Evolutionary conservation across 2,113 vertebrate species (phyloP).

Genomic region (Reinhardtius hippoglossoides): DNA sequence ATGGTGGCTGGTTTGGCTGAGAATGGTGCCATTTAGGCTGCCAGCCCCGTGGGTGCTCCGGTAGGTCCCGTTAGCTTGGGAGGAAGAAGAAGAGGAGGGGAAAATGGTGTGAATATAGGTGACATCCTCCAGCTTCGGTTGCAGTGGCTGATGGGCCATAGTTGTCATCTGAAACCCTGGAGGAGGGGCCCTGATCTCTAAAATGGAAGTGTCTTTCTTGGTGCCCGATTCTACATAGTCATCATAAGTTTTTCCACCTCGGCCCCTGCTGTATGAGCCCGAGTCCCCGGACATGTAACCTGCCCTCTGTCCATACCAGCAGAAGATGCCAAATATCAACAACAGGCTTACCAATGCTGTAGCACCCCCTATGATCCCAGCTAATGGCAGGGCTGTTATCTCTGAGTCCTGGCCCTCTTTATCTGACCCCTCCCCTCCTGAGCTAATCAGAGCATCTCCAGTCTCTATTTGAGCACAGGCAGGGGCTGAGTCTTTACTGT

Average conservation of each 20-base stretch:
- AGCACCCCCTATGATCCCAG: slow-evolving; percentile 91
- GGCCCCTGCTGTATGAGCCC: slow-evolving; percentile 81
- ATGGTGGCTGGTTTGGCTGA: slow-evolving; percentile 79
- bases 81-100: slow-evolving; percentile 90
- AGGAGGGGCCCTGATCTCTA: slow-evolving; percentile 89
- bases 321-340: slow-evolving; percentile 90
- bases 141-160: slow-evolving; percentile 87
- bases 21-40: slow-evolving; percentile 84
- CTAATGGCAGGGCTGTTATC: slow-evolving; percentile 87
- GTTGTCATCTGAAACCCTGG: slow-evolving; percentile 91
- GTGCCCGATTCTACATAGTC: slow-evolving; percentile 93
- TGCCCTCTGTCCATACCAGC: slow-evolving; percentile 91
- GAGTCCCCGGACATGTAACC: slow-evolving; percentile 86
- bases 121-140: slow-evolving; percentile 89
- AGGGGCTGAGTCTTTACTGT: slow-evolving; percentile 85
- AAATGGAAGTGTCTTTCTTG: slow-evolving; percentile 94
- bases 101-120: slow-evolving; percentile 95
- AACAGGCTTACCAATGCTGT: slow-evolving; percentile 90
- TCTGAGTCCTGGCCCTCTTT: slow-evolving; percentile 85
- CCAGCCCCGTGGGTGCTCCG: slow-evolving; percentile 85
- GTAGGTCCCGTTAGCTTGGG: slow-evolving; percentile 89
- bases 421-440: slow-evolving; percentile 83
- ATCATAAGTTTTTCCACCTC: slow-evolving; percentile 86
- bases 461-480: slow-evolving; percentile 93
- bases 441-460: slow-evolving; percentile 75